Base-by-base conservation (phyloP, 2,888 invertebrate genomes). In the Campopleginae sp. region DNA sequence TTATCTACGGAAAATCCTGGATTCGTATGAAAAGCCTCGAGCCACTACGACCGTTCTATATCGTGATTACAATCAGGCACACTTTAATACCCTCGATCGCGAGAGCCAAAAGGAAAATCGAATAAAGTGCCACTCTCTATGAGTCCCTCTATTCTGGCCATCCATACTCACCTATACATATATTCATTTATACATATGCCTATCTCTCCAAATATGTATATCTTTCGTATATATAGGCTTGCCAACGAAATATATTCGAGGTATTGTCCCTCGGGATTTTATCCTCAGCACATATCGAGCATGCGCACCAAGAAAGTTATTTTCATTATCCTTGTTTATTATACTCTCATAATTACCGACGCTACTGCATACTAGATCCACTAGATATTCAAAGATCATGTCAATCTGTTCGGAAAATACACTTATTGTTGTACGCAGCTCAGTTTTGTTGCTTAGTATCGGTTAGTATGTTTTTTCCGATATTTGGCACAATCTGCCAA, bases 31-130 rank as follows among this genome's bases (percentile, higher is more conserved):
- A 51, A 51, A 51, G 27, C 46, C 33, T 42, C 46, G 61, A 71
- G 48, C 70, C 61, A 71, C 61, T 61, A 48, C 58, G 70, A 46
- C 8, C 66, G 19, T 80, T 51, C 51, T 65, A 48, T 71, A 80
- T 72, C 63, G 80, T 65, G 77, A 81, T 78, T 63, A 77, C 84
- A 81, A 81, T 84, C 84, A 81, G 80, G 54, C 58, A 23, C 27
- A 51, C 61, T 72, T 65, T 66, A 74, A 81, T 78, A 63, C 46
- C 44, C 46, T 23, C 74, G 44, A 84, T 81, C 61, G 46, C 46
- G 10, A 58, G 84, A 76, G 58, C 61, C 72, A 12, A 72, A 77
- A 76, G 51, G 54, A 77, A 84, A 77, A 81, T 81, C 72, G 77
- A 84, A 77, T 84, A 77, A 81, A 70, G 48, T 48, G 72, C 38